Percentiles rank a stretch among this genome's conserved stretches.
Conservation (phyloP, 2,113 vertebrate species). For the Balaenoptera acutorostrata region DNA sequence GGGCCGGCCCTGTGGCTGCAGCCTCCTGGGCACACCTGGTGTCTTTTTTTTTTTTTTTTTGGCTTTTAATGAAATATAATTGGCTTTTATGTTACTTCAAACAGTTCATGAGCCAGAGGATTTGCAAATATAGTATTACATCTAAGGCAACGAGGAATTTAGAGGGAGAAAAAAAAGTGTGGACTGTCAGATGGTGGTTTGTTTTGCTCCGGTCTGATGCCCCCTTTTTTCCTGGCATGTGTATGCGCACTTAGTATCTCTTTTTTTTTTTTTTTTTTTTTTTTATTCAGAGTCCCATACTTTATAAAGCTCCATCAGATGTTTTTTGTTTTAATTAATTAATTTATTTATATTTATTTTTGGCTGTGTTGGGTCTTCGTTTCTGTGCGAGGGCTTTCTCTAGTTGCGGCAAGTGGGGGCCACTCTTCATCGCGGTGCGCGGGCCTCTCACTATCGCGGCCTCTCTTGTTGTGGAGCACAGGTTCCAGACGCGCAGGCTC, state of each 20-base stretch:
- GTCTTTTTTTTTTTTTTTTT: too few relatives aligned
- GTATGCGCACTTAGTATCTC: not conserved
- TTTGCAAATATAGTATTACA: not conserved
- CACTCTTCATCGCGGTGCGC: too few relatives aligned
- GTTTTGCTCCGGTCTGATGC: not conserved
- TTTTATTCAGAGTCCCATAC: too few relatives aligned
- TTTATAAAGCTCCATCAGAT: too few relatives aligned
- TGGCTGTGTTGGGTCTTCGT: too few relatives aligned
- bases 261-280: not conserved
- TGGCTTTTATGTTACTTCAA: constrained; percentile 74
- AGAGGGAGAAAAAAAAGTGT: constrained; percentile 23
- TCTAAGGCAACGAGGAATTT: constrained; percentile 65
- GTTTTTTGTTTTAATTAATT: too few relatives aligned
- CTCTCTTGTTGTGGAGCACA: too few relatives aligned
- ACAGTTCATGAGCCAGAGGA: constrained; percentile 64
- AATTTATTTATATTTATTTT: too few relatives aligned
- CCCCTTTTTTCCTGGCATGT: not conserved
- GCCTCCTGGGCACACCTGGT: not conserved
- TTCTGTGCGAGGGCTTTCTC: too few relatives aligned
- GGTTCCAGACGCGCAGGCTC: too few relatives aligned
- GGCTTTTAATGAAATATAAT: constrained; percentile 73
- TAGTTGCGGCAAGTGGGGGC: too few relatives aligned
- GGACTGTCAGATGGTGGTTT: not conserved
- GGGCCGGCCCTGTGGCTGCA: not conserved
- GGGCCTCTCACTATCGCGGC: too few relatives aligned